Base-by-base conservation (phyloP, 2,113 vertebrate species). In the Picathartes gymnocephalus region DNA sequence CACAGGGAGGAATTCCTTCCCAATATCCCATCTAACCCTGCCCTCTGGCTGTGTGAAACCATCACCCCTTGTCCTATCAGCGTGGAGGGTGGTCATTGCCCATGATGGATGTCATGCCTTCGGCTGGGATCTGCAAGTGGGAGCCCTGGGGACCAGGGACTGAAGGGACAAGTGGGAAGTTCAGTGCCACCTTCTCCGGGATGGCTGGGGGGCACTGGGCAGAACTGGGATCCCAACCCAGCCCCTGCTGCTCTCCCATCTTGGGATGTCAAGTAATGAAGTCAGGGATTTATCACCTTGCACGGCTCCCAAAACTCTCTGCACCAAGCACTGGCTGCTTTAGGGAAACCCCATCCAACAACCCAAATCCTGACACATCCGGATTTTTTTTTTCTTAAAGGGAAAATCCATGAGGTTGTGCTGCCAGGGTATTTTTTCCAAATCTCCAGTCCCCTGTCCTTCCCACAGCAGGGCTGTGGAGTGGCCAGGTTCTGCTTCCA, bases 1-100 rank as follows among this genome's bases (percentile, higher is more conserved):
- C 40, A 0, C 0, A 4, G 3, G 0, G 0, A 33, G 1, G 2
- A 7, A 74, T 30, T 14, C 35, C 47, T 62, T 40, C 62, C 51
- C 70, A 23, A 2, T 9, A 2, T 71, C 51, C 37, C 35, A 27
- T 4, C 35, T 0, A 0, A 0, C 30, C n/a, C 21, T 50, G 1
- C 18, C 20, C 22, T 53, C 18, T 57, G 64, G 47, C 66, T 27
- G 19, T 28, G 40, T 2, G 4, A 86, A 80, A 4, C 44, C 44
- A 25, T 45, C 3, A 6, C 12, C 50, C 33, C 30, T 39, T 19
- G 15, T 33, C 72, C 15, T 15, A 0, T 14, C n/a, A 30, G 57
- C 11, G 35, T 3, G 23, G 20, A 39, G 42, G 39, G 6, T 35
- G 40, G 22, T 69, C 69, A 9, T 35, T 60, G 13, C 51, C 53